A percentile compares a stretch with the other conserved stretches of the same genome.
Evolutionary conservation across 2,888 invertebrate species (phyloP).

Genomic region (Subacronicta megacephala): DNA sequence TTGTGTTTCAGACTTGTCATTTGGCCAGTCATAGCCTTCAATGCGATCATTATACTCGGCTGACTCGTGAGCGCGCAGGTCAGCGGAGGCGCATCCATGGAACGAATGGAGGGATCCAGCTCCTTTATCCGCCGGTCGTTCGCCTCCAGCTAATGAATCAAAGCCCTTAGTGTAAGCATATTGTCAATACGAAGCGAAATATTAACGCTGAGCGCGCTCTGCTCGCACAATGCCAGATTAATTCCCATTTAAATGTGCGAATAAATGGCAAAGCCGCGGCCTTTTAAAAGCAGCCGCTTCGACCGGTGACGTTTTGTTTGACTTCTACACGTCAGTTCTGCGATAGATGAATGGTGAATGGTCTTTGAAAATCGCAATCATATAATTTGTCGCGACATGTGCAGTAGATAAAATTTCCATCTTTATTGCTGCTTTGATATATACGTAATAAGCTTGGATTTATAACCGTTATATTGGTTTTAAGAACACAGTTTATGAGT

Average conservation of each 20-base stretch:
- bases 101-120: conserved; percentile 82
- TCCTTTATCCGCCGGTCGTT: conserved; percentile 85
- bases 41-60: conserved; percentile 83
- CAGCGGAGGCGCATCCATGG: conserved; percentile 80
- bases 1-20: conserved; percentile 67
- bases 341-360: conserved; percentile 59
- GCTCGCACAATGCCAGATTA: conserved; percentile 81
- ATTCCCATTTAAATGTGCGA: conserved; percentile 84
- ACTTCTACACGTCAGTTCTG: conserved; percentile 55
- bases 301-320: conserved; percentile 66
- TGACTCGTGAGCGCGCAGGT: conserved; percentile 85
- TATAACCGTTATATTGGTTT: conserved; percentile 37
- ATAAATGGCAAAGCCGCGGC: conserved; percentile 72
- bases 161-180: conserved; percentile 79
- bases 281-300: conserved; percentile 61
- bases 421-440: conserved; percentile 32
- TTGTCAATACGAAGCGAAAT: conserved; percentile 85
- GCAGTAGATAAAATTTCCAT: conserved; percentile 50
- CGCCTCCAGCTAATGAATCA: conserved; percentile 86
- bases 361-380: conserved; percentile 58
- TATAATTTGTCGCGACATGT: conserved; percentile 66
- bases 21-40: conserved; percentile 78
- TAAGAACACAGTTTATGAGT: conserved; percentile 20
- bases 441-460: conserved; percentile 27
- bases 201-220: conserved; percentile 76